Evolutionary conservation across 1,140 invertebrate species (phyloP), one percentile per base, ranked within the genome.

Genomic region (Drosophila cardini): DNA sequence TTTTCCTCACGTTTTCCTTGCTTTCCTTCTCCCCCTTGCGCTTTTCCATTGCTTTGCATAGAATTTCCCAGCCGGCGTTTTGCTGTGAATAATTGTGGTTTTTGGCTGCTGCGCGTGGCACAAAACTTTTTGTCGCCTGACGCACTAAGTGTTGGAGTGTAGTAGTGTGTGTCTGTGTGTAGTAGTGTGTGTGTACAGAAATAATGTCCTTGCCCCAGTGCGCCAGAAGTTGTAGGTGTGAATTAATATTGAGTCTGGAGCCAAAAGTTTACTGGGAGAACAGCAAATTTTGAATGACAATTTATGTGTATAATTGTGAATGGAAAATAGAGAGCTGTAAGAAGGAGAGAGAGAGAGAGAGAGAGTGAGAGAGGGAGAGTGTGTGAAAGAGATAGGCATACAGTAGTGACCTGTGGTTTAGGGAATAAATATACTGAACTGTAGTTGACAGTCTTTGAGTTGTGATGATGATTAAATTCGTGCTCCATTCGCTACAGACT

Each of bases 191-290:
- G 40, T 61, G 42, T 62, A 43, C 50, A 34, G 52, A 13, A 30
- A 15, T 52, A 43, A 56, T 64, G 64, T 77, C 75, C 75, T 77
- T 77, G 75, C 30, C 75, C 75, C 75, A 75, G 36, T 50, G 48
- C 42, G 9, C 46, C 42, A 72, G 34, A 52, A 73, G 81, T 74
- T 71, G 57, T 75, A 63, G 74, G 82, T 75, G 60, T 65, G 50
- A 85, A 86, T 75, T 71, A 75, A 63, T 73, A 72, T 46, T 53
- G 68, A 71, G 77, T 78, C 68, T 64, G 69, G 38, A 81, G 82
- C 82, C 82, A 85, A 86, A 81, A 76, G 72, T 18, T 9, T 16
- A 56, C 63, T 72, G 56, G 83, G 83, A 65, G 34, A 86, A 50
- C 82, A 85, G 82, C 10, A 72, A 72, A 58, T n/a, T 32, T 38